Evolutionary conservation across 2,888 invertebrate species (phyloP).

Genomic region (Phymatocera aterrima): DNA sequence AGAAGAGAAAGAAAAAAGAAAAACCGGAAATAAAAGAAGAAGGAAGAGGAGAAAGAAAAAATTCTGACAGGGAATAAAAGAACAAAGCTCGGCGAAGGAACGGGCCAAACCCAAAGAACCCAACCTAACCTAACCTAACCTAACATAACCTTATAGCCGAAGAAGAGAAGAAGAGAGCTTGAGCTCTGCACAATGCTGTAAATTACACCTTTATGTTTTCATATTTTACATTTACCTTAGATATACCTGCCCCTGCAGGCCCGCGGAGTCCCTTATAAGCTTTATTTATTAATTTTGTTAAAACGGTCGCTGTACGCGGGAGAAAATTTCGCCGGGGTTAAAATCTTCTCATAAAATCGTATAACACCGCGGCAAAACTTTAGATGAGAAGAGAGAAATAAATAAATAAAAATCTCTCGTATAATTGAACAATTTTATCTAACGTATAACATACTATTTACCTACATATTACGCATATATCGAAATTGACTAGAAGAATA

Average conservation of each 20-base stretch:
- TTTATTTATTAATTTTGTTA: slow-evolving; percentile 46
- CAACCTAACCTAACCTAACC: too few species aligned
- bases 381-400: background rate
- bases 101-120: slow-evolving; percentile 6
- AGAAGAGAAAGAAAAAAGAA: slow-evolving; percentile 33
- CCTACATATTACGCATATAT: too few species aligned
- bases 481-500: too few species aligned
- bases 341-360: slow-evolving; percentile 7
- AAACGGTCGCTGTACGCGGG: slow-evolving; percentile 2
- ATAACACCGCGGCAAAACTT: too few species aligned
- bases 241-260: too few species aligned
- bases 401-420: background rate
- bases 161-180: slow-evolving; percentile 27
- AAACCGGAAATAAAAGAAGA: slow-evolving; percentile 27
- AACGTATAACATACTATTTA: too few species aligned
- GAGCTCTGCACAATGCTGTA: slow-evolving; percentile 35
- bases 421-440: too few species aligned
- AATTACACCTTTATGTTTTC: slow-evolving; percentile 47
- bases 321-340: background rate
- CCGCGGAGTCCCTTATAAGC: slow-evolving; percentile 42
- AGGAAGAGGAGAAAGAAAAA: slow-evolving; percentile 38
- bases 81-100: slow-evolving; percentile 38
- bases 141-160: too few species aligned
- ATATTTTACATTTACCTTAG: slow-evolving; percentile 45
- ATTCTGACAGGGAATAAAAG: slow-evolving; percentile 18